Conservation (phyloP, 1,140 invertebrate species). For the Habropoda laboriosa region DNA sequence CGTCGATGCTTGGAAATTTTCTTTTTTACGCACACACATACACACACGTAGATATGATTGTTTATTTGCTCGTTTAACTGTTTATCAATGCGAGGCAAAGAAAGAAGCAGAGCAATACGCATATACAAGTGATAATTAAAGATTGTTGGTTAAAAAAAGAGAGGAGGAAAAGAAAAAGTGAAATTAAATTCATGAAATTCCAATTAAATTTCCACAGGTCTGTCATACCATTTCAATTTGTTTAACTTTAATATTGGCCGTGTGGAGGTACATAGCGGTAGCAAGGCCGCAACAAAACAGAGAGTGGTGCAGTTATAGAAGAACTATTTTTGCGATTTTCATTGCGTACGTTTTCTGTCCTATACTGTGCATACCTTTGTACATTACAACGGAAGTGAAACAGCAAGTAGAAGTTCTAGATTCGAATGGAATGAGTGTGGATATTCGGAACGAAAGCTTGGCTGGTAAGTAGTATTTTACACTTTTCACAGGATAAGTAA, state of each 20-base stretch:
- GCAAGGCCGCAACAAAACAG: slow-evolving; percentile 89
- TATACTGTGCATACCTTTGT: slow-evolving; percentile 92
- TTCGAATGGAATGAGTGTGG: slow-evolving; percentile 75
- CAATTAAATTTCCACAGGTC: slow-evolving; percentile 77
- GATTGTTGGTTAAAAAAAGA: neutral
- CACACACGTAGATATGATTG: too few relatives aligned
- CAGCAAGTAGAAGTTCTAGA: slow-evolving; percentile 78
- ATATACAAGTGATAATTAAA: neutral
- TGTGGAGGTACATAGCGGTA: slow-evolving; percentile 96
- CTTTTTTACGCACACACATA: too few relatives aligned
- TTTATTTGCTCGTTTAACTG: too few relatives aligned
- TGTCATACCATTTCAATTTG: slow-evolving; percentile 96
- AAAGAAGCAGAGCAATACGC: neutral
- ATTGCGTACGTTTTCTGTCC: slow-evolving; percentile 91
- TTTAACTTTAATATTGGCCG: slow-evolving; percentile 94
- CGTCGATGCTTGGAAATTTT: too few relatives aligned
- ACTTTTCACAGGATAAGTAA: too few relatives aligned
- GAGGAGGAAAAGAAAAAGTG: neutral
- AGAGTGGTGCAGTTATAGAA: slow-evolving; percentile 89
- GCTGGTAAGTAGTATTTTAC: slow-evolving; percentile 10
- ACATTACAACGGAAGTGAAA: slow-evolving; percentile 86
- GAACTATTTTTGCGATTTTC: slow-evolving; percentile 88
- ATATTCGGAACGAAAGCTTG: neutral
- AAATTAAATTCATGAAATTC: neutral
- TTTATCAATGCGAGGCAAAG: neutral